Conservation (phyloP, 1,140 invertebrate genomes). For the Aethina tumida region DNA sequence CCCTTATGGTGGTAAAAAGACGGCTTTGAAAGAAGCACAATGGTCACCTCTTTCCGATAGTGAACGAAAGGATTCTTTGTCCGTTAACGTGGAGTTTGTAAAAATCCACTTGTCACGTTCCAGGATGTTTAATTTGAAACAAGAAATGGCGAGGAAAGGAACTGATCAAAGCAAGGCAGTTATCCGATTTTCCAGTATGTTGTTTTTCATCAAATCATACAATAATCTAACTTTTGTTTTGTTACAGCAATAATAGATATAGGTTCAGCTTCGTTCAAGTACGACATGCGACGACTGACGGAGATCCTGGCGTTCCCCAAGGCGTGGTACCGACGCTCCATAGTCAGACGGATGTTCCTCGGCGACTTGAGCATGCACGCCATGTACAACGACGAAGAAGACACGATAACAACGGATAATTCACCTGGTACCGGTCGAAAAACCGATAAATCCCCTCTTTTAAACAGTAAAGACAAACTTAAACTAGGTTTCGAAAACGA, state of each 20-base stretch:
- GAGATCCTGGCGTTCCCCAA: conserved; percentile 97
- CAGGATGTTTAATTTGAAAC: conserved; percentile 70
- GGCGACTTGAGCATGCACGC: conserved; percentile 66
- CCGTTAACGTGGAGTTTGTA: conserved; percentile 94
- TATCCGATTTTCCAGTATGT: conserved; percentile 82
- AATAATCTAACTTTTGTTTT: conserved; percentile 20
- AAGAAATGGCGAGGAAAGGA: conserved; percentile 36
- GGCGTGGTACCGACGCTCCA: conserved; percentile 92
- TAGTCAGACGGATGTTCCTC: conserved; percentile 85
- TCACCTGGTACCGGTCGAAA: conserved; percentile 25
- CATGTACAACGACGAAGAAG: conserved; percentile 29
- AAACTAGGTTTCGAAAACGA: conserved; percentile 44
- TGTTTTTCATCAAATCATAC: conserved; percentile 3
- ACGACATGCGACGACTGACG: conserved; percentile 94
- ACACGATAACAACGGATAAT: conserved; percentile 15
- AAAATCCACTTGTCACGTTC: conserved; percentile 90
- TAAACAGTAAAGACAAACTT: conserved; percentile 41
- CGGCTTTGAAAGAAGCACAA: conserved; percentile 66
- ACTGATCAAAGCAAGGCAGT: conserved; percentile 61
- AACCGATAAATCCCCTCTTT: conserved; percentile 26
- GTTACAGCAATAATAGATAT: conserved; percentile 82
- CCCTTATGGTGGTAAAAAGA: conserved; percentile 88
- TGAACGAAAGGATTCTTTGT: conserved; percentile 89
- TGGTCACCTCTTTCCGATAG: conserved; percentile 80
- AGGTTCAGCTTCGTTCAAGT: conserved; percentile 96